Base-by-base conservation (phyloP, 1,140 invertebrate species). In the Aphelenchoides fujianensis region DNA sequence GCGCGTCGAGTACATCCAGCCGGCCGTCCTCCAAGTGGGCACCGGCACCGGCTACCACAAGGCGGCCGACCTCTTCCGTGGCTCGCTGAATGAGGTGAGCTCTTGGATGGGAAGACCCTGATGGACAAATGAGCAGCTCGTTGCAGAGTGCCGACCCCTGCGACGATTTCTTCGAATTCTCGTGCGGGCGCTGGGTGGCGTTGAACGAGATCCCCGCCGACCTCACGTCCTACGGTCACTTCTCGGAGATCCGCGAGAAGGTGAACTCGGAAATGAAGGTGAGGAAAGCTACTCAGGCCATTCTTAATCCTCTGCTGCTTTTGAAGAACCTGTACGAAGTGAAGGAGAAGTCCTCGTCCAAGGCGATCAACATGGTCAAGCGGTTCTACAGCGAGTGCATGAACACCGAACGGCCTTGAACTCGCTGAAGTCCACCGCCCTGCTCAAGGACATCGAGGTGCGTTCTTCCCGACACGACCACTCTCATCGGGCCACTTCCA, bases 91-190 rank as follows among this genome's bases (percentile, higher is more conserved):
- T 61, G 75, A 79, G 48, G 55, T n/a, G n/a, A n/a, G n/a, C n/a
- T n/a, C n/a, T n/a, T n/a, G n/a, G n/a, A n/a, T n/a, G n/a, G n/a
- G n/a, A n/a, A n/a, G n/a, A n/a, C n/a, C n/a, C n/a, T n/a, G n/a
- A n/a, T n/a, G n/a, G n/a, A n/a, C n/a, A n/a, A n/a, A n/a, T n/a
- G n/a, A n/a, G n/a, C n/a, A n/a, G n/a, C n/a, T n/a, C n/a, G n/a
- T n/a, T n/a, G n/a, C n/a, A n/a, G n/a, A n/a, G 37, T 27, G 71
- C 74, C 1, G 74, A 83, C 72, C 81, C 80, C 0, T 82, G 80
- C 54, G 74, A 83, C 19, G 81, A 79, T 61, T 79, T 79, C 52
- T 80, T 70, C 41, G 78, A 80, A 19, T 78, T 77, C 70, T 34
- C 74, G 1, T 78, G 76, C 48, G 76, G 76, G 9, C 61, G 55